These are phyloP conservation scores for Orycteropus afer DNA, from an alignment of 2,113 vertebrate genomes.

Conservation along the genomic window DNA sequence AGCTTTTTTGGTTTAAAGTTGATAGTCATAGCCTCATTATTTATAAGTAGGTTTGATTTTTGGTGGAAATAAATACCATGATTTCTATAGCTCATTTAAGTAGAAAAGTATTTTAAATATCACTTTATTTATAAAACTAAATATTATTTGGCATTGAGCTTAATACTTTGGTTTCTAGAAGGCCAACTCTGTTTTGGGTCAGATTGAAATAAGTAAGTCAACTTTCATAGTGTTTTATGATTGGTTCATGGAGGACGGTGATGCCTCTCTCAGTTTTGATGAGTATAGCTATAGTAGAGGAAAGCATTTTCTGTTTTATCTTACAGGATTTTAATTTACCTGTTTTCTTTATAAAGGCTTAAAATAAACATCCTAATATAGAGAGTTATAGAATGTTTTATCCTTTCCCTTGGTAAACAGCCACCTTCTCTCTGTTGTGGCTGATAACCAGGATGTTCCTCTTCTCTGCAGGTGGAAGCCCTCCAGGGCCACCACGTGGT, in stretches of 20 bases:
- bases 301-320: neutral
- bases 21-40: neutral
- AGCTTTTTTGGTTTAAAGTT: neutral
- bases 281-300: neutral
- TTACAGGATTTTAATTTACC: neutral
- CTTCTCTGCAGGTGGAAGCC: conserved; percentile 93
- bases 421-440: neutral
- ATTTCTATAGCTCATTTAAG: neutral
- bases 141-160: neutral
- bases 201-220: neutral
- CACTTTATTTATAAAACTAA: neutral
- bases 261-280: neutral
- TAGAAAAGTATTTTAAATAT: neutral
- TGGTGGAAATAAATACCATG: neutral
- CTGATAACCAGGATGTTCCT: neutral
- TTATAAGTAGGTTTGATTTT: neutral
- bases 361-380: neutral
- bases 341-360: neutral
- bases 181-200: neutral
- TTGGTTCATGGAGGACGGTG: neutral
- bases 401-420: neutral
- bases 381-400: neutral
- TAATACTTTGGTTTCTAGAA: neutral
- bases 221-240: neutral
- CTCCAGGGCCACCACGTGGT: conserved; percentile 97